Evolutionary conservation across 2,113 vertebrate genomes (phyloP), one percentile per base, ranked within the genome.

Genomic region (Upupa epops): DNA sequence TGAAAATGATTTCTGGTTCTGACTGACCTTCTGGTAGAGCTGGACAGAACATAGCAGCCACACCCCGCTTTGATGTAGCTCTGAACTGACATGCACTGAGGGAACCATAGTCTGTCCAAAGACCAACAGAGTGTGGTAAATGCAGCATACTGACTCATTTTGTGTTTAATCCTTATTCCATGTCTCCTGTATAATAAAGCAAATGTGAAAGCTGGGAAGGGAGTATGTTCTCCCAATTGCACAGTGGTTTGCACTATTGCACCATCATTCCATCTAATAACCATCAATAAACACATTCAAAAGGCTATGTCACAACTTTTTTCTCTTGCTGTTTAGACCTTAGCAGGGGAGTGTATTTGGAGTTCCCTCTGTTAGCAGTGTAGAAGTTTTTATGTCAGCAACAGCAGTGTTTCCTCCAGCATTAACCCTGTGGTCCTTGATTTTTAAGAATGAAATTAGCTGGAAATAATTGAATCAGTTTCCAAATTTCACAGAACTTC

Each of bases 201-300:
- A 77, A 96, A 93, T 79, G 93, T 97, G 96, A 97, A 96, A 74
- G 72, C 60, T 86, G 94, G 83, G 68, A 72, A 85, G 89, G 75
- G 95, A 95, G 94, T 4, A 48, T 51, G 65, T 73, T 75, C 92
- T 96, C 94, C 96, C 74, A 52, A 4, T 61, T 96, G 89, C 96
- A 73, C 94, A 95, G 72, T 91, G 95, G 93, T 97, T 97, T 97
- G 96, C 96, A 97, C 89, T 97, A 95, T 95, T 93, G 86, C 69
- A 63, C 87, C 83, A 59, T 94, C 96, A 96, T 97, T 97, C 97
- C 88, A 86, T 94, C 60, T 24, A 88, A 66, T 74, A 92, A 96
- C 70, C 79, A 83, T 92, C 87, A 98, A 97, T 97, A 98, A 98
- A 98, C 93, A 94, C 91, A 97, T 97, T 86, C 29, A 92, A 97